A percentile compares a stretch with the other conserved stretches of the same genome.
These are phyloP conservation scores for Nothoprocta perdicaria DNA, from an alignment of 2,113 vertebrate genomes.

Conservation along the genomic window DNA sequence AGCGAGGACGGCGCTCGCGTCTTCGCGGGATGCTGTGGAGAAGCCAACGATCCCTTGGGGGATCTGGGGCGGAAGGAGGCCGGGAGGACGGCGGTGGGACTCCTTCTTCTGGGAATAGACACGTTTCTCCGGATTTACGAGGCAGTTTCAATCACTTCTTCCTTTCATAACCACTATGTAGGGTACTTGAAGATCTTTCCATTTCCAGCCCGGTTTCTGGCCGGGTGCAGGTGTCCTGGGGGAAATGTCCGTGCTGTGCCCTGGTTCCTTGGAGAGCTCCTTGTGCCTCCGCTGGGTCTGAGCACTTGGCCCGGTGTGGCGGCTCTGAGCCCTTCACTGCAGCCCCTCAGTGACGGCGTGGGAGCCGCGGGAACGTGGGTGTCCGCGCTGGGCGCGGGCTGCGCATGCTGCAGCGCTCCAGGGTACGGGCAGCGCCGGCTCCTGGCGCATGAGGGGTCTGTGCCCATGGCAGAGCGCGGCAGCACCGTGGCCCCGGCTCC, in stretches of 20 bases:
- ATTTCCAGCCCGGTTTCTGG: neutral
- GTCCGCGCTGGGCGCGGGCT: too few relatives aligned
- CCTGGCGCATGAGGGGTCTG: too few relatives aligned
- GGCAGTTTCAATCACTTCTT: neutral
- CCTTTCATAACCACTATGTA: neutral
- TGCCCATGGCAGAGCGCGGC: too few relatives aligned
- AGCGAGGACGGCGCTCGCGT: neutral
- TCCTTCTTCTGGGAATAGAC: neutral
- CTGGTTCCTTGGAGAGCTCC: neutral
- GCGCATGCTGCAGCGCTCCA: too few relatives aligned
- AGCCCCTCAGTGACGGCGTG: too few relatives aligned
- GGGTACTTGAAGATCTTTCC: rapidly evolving
- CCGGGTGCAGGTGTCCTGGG: neutral
- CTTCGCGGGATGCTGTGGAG: rapidly evolving
- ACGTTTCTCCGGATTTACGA: neutral
- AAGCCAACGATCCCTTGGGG: neutral
- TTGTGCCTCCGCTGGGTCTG: neutral
- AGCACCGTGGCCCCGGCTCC: too few relatives aligned
- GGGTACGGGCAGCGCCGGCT: too few relatives aligned
- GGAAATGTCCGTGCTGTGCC: neutral
- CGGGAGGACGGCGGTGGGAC: neutral
- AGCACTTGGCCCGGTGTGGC: neutral
- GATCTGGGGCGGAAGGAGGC: neutral
- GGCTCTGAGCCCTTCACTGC: rapidly evolving
- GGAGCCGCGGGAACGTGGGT: too few relatives aligned